phyloP scores from a whole-genome alignment of 2,113 vertebrate species.

The Apeltes quadracus region DNA sequence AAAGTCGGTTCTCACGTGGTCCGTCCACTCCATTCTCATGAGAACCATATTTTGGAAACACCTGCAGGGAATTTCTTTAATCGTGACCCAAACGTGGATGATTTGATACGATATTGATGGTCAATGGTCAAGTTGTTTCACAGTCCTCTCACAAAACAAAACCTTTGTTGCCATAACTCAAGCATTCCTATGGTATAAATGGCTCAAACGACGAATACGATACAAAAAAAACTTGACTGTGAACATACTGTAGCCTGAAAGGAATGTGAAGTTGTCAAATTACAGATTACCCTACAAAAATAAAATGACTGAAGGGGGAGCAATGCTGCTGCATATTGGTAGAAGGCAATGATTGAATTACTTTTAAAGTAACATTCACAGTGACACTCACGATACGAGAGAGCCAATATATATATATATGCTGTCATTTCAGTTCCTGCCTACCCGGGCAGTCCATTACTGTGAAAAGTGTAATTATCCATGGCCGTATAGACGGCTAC shows the following conservation, averaged over 20 bases:
- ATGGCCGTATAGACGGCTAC: slow-evolving; percentile 18
- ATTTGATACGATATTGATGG: not conserved
- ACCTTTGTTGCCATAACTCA: not conserved
- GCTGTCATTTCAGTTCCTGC: slow-evolving; percentile 48
- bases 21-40: not conserved
- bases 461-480: slow-evolving; percentile 52
- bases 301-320: not conserved
- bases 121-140: not conserved
- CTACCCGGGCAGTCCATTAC: slow-evolving; percentile 33
- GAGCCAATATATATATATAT: slow-evolving; percentile 33
- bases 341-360: not conserved
- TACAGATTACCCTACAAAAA: not conserved
- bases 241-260: not conserved
- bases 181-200: not conserved
- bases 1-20: not conserved
- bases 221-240: too few relatives aligned
- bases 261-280: not conserved
- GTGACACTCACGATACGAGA: slow-evolving; percentile 15
- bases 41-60: not conserved
- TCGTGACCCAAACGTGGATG: not conserved
- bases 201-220: not conserved
- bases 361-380: slow-evolving; percentile 16
- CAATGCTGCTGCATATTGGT: not conserved
- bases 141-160: not conserved
- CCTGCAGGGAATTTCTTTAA: not conserved